Base-by-base conservation (phyloP, 2,888 invertebrate genomes). In the Drosophila mettleri region DNA sequence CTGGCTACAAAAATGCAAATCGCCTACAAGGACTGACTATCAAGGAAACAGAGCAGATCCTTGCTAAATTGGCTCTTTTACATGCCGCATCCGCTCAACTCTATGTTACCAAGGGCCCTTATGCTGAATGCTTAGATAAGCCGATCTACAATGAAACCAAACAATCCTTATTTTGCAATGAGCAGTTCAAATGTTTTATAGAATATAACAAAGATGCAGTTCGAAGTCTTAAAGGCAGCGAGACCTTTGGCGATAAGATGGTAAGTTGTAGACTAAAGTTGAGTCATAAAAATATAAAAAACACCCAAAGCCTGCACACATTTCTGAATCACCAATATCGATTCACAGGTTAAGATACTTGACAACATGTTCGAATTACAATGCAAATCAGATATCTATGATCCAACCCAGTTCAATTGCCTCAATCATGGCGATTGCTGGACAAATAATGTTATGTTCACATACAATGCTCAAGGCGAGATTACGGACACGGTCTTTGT, bases 341-440 rank as follows among this genome's bases (percentile, higher is more conserved):
- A n/a, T n/a, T n/a, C 18, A 34, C 38, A 74, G 73, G 27, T 10
- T 2, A 49, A 66, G 0, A 6, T 72, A 0, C 0, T 74, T 0
- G 6, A 22, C 0, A 51, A 74, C 22, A 0, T n/a, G 2, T 54
- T 58, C 22, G 14, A 41, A 0, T 27, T 39, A 14, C 27, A 36
- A 9, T 0, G 5, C 2, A 61, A 64, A 27, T 43, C 52, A 8
- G 59, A 33, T n/a, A 3, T 18, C 9, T 75, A 74, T 16, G 86
- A 89, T 16, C 54, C 69, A 6, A 57, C 14, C 9, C 57, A 87
- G 12, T 89, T 85, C 20, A 85, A 85, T 64, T 85, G 84, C 3
- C 29, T 90, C 0, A 89, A 89, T 59, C 91, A 91, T 63, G 91
- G 91, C 1, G 91, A 91, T 45, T 83, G 84, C 54, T 91, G 91